Evolutionary conservation across 2,888 invertebrate genomes (phyloP).

Genomic region (Branchipolynoe longqiensis): DNA sequence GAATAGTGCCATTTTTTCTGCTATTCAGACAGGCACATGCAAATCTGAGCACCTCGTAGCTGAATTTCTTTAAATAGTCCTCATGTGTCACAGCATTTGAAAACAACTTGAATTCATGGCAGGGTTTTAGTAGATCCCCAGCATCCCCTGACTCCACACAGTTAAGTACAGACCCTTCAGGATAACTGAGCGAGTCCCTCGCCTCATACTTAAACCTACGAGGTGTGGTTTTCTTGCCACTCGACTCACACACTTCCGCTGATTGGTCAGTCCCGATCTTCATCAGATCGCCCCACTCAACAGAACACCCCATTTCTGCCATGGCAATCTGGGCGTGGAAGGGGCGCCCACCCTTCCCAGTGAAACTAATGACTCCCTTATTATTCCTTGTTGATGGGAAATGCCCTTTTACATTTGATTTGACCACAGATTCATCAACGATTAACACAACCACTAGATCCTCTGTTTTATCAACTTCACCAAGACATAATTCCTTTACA

Average conservation of each 20-base stretch:
- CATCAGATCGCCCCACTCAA: background rate
- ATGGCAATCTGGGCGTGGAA: background rate
- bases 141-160: background rate
- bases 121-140: background rate
- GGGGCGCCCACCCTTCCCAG: background rate
- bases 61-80: background rate
- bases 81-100: background rate
- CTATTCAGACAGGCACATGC: constrained; percentile 8
- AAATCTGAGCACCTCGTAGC: background rate
- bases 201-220: background rate
- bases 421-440: background rate
- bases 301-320: background rate
- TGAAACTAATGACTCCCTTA: background rate
- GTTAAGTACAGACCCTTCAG: background rate
- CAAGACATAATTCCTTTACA: background rate
- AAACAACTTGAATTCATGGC: background rate
- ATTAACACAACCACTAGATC: background rate
- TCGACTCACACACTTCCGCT: background rate
- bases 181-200: background rate
- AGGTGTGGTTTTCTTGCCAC: background rate
- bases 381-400: background rate
- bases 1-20: constrained; percentile 14
- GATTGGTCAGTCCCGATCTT: background rate
- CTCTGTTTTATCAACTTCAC: background rate
- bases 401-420: background rate